phyloP scores from a whole-genome alignment of 2,888 invertebrate genomes.

The Gnatocerus cornutus region DNA sequence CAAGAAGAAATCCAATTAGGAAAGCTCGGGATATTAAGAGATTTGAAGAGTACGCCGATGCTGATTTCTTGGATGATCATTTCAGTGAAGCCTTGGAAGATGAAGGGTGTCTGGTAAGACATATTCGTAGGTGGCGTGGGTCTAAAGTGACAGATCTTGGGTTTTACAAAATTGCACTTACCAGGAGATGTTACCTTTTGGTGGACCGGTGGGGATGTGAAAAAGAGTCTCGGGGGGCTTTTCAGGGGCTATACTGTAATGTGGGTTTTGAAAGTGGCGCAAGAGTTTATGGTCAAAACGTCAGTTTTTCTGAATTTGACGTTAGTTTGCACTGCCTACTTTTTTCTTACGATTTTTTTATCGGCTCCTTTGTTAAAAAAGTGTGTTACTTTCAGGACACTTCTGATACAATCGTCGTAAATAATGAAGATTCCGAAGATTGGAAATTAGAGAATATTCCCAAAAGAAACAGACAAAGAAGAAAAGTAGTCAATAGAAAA shows the following conservation, averaged over 20 bases:
- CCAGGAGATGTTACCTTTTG: not conserved
- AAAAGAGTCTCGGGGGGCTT: too few species aligned
- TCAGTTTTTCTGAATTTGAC: too few species aligned
- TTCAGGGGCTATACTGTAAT: too few species aligned
- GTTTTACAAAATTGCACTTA: constrained; percentile 3
- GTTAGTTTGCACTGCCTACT: too few species aligned
- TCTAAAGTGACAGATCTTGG: constrained; percentile 2
- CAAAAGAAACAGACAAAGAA: constrained; percentile 51
- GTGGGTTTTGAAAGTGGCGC: too few species aligned
- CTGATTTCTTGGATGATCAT: constrained; percentile 39
- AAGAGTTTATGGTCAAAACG: too few species aligned
- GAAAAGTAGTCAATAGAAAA: constrained; percentile 52
- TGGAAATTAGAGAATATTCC: constrained; percentile 41
- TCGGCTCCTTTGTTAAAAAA: too few species aligned
- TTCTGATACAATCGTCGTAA: not conserved
- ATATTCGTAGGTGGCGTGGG: not conserved
- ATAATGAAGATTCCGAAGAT: constrained; percentile 31
- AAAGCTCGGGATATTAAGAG: constrained; percentile 42
- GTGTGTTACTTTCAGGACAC: not conserved
- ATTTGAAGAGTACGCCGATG: constrained; percentile 35
- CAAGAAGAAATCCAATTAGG: constrained; percentile 51
- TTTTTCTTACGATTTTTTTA: too few species aligned
- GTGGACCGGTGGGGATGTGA: not conserved
- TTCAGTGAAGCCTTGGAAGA: constrained; percentile 23
- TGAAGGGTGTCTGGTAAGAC: constrained; percentile 19